Conservation (phyloP, 2,888 invertebrate genomes). For the Mythimna albipuncta region DNA sequence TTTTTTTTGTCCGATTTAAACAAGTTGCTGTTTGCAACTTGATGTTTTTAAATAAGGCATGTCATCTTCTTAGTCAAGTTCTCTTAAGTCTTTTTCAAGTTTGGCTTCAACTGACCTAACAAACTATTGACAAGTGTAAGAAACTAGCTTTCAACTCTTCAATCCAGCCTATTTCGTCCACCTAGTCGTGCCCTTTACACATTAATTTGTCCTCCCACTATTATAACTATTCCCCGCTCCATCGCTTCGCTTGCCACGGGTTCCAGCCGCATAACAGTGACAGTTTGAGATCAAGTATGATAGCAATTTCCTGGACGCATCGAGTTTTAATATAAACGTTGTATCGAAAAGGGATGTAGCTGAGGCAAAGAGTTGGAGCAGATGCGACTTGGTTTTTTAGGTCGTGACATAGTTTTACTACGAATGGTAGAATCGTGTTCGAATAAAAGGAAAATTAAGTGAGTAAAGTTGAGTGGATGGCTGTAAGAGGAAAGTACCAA, state of each 20-base stretch:
- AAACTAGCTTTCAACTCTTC: no score
- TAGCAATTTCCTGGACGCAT: constrained; percentile 83
- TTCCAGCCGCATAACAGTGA: constrained; percentile 64
- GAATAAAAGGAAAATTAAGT: not conserved
- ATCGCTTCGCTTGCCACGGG: constrained; percentile 56
- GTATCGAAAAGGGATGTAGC: constrained; percentile 74
- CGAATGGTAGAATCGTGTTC: not conserved
- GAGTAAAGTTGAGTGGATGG: not conserved
- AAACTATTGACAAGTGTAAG: not conserved
- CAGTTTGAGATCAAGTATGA: constrained; percentile 82
- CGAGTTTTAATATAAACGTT: constrained; percentile 82
- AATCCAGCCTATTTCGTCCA: not conserved
- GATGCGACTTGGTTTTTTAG: constrained; percentile 26
- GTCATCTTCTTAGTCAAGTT: no score
- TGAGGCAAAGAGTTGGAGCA: constrained; percentile 57
- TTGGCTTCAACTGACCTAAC: not conserved
- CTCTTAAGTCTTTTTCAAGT: not conserved
- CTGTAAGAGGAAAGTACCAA: not conserved
- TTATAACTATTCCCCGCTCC: constrained; percentile 51
- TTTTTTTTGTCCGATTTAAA: no score
- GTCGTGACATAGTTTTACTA: constrained; percentile 11
- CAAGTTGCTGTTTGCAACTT: no score
- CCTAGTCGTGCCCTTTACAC: constrained; percentile 6
- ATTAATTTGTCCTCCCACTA: constrained; percentile 27
- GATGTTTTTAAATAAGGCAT: no score